phyloP scores from a whole-genome alignment of 2,797 vertebrate genomes.

The Sebastes elongatus region DNA sequence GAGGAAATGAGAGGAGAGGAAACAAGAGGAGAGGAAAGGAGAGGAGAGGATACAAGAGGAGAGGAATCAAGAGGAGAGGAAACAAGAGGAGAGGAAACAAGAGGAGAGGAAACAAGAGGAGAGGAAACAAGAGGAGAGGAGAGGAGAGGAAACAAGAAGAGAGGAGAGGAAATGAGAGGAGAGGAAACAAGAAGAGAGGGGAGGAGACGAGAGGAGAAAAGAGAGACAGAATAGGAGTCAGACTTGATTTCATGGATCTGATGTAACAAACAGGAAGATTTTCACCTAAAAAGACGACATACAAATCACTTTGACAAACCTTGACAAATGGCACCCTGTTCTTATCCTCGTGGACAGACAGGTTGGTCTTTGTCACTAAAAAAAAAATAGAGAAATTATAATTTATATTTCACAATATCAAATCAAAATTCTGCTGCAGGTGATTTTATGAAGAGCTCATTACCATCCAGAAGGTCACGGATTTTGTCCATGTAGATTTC shows the following conservation, averaged over 20 bases:
- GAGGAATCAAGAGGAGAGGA: no score
- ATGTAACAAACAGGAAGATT: neutral
- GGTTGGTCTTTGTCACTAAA: slow-evolving; percentile 96
- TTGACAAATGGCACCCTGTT: slow-evolving; percentile 98
- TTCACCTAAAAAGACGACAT: neutral
- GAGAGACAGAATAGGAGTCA: neutral
- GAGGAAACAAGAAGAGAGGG: neutral
- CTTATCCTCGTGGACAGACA: slow-evolving; percentile 98
- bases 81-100: no score
- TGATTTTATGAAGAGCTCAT: neutral
- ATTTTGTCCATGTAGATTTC: slow-evolving; percentile 99
- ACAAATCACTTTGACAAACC: slow-evolving; percentile 75
- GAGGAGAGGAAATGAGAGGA: neutral
- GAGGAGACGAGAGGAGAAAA: neutral
- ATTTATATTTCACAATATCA: neutral
- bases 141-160: neutral
- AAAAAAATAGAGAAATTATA: slow-evolving; percentile 1
- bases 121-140: neutral
- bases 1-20: no score
- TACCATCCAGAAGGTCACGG: slow-evolving; percentile 94
- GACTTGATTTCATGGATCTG: neutral
- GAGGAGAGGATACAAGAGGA: no score
- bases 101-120: fast-evolving
- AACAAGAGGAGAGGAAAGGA: no score
- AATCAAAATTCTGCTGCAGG: neutral